Conservation (phyloP, 2,888 invertebrate species). For the Hydriomena furcata region DNA sequence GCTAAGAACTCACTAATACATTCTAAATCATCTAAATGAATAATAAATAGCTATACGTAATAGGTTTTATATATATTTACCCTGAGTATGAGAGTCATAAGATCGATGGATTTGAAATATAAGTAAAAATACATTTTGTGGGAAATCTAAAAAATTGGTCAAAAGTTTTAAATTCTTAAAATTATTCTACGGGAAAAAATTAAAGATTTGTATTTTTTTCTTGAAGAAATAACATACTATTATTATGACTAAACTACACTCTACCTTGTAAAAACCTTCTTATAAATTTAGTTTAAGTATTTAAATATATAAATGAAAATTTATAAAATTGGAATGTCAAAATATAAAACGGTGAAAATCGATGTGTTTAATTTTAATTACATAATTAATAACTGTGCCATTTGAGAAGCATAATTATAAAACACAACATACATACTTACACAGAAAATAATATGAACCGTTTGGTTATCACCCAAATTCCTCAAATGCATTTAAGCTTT, state of each 20-base stretch:
- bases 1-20: constrained; percentile 67
- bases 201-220: constrained; percentile 46
- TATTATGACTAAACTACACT: constrained; percentile 74
- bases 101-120: constrained; percentile 61
- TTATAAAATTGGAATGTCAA: constrained; percentile 35
- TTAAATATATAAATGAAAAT: constrained; percentile 44
- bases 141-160: constrained; percentile 75
- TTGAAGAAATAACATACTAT: constrained; percentile 65
- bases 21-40: constrained; percentile 57
- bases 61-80: constrained; percentile 69
- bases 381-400: constrained; percentile 35
- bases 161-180: constrained; percentile 63
- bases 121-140: constrained; percentile 51
- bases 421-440: constrained; percentile 10
- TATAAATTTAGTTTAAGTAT: constrained; percentile 75
- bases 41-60: constrained; percentile 57
- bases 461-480: constrained; percentile 83
- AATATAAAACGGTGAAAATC: constrained; percentile 34
- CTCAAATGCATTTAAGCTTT: constrained; percentile 68
- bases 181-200: constrained; percentile 66
- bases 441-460: constrained; percentile 47
- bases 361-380: constrained; percentile 39
- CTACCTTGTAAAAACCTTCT: constrained; percentile 84
- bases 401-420: constrained; percentile 21
- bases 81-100: constrained; percentile 81